Evolutionary conservation across 2,113 vertebrate genomes (phyloP), one percentile per base, ranked within the genome.

Genomic region (Theristicus caerulescens): DNA sequence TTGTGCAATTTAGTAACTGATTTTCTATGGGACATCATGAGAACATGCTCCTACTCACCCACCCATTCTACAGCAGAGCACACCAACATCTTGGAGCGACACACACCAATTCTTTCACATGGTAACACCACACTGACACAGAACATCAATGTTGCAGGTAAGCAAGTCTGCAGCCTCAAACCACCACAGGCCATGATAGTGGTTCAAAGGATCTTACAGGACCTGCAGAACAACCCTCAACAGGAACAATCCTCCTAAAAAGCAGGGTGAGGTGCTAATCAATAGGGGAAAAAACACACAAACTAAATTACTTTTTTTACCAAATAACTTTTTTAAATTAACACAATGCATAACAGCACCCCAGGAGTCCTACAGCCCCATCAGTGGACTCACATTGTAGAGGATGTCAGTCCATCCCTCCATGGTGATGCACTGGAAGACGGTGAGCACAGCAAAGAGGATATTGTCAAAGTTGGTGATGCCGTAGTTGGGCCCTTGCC

Each of bases 391-490:
- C 97, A 99, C 99, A 0, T 99, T 99, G 97, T 99, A 99, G 77
- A 99, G 99, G 92, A 99, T 99, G 93, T 99, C 99, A 0, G 99
- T 99, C 99, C 99, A 99, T 86, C 99, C 99, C 96, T 99, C 99
- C 99, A 99, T 99, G 93, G 99, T 99, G 97, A 99, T 99, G 97
- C 99, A 99, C 98, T 99, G 99, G 98, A 99, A 99, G 82, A 99
- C 99, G 0, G 99, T 99, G 91, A 99, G 98, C 88, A 99, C 97
- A 21, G 99, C 99, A 8, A 99, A 99, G 44, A 99, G 98, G 98
- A 99, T 99, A 92, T 99, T 99, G 98, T 99, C 99, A 9, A 99
- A 99, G 97, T 99, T 99, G 96, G 99, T 99, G 97, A 99, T 99
- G 52, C 99, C 99, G 0, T 98, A 99, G 97, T 99, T 99, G 90